Base-by-base conservation (phyloP, 2,888 invertebrate species). In the Hetaerina titia region DNA sequence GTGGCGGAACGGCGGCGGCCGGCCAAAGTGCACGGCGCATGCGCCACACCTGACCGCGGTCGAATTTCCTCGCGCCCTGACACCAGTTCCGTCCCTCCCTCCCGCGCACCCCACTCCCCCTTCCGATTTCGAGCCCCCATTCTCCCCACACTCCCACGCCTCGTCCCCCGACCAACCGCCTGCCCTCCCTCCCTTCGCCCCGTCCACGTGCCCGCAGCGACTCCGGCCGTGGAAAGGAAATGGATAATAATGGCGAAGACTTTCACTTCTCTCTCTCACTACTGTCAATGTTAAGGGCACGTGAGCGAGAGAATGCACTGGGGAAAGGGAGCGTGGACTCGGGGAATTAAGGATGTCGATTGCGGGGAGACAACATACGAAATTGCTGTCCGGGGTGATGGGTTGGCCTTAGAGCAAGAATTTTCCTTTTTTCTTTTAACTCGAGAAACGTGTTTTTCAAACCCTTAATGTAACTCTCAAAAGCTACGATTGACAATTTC, bases 261-360 rank as follows among this genome's bases (percentile, higher is more conserved):
- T 63, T 69, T 92, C 69, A 69, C 92, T 6, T 69, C 69, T 56
- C 69, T 15, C 64, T 22, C 69, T 56, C 45, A 17, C 45, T 90
- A 8, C 63, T 22, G 92, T 92, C 92, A 69, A 92, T 92, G 92
- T 92, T 92, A 92, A 92, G 92, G 92, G 92, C 69, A 69, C 69
- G 64, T 45, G 4, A 8, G 90, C 13, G 64, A 64, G 90, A 56
- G 64, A 64, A 64, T 22, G 69, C 19, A 56, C 8, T 31, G 7
- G 81, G 11, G 81, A 31, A 81, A 31, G 31, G 81, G 25, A 81
- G 81, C 6, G 81, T 69, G 69, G n/a, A 6, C n/a, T 69, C 6
- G n/a, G 7, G 69, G n/a, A 69, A 69, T 69, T 69, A n/a, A 25
- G 11, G 31, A 31, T 31, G 25, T 81, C 81, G 31, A 15, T 31